These are phyloP conservation scores for Amphiura filiformis DNA, from an alignment of 35 echinoderm and acorn worm species.

Conservation along the genomic window DNA sequence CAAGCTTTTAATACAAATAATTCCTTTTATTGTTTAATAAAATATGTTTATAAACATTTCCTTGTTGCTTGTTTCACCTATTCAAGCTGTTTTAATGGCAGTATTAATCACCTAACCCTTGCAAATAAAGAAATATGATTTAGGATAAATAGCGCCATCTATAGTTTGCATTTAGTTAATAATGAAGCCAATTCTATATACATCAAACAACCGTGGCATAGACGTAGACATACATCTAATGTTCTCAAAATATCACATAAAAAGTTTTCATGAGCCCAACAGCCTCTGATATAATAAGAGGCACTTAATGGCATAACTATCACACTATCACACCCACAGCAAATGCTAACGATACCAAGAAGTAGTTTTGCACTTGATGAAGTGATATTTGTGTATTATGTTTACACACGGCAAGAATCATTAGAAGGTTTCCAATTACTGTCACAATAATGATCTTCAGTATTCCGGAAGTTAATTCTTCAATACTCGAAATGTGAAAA, in stretches of 20 bases:
- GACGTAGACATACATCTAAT: slow-evolving; percentile 48
- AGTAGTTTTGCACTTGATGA: slow-evolving; percentile 47
- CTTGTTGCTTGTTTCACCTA: no score
- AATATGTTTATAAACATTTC: no score
- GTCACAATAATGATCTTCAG: background rate
- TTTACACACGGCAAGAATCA: background rate
- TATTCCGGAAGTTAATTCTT: background rate
- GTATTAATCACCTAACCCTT: no score
- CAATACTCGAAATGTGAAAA: background rate
- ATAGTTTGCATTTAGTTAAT: no score
- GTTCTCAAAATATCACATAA: slow-evolving; percentile 65
- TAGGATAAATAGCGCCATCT: no score
- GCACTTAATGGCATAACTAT: slow-evolving; percentile 56
- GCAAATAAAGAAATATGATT: no score
- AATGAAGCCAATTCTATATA: no score
- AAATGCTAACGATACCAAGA: slow-evolving; percentile 50
- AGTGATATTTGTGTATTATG: background rate
- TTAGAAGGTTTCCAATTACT: background rate
- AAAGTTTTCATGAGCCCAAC: slow-evolving; percentile 31
- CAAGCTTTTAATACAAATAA: no score
- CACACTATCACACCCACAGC: slow-evolving; percentile 55
- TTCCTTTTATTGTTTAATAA: no score
- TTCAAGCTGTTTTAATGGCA: no score
- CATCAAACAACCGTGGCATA: no score
- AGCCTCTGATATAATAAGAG: slow-evolving; percentile 47